Percentiles rank a stretch among this genome's conserved stretches.
phyloP scores from a whole-genome alignment of 2,113 vertebrate genomes.

The Bos taurus region DNA sequence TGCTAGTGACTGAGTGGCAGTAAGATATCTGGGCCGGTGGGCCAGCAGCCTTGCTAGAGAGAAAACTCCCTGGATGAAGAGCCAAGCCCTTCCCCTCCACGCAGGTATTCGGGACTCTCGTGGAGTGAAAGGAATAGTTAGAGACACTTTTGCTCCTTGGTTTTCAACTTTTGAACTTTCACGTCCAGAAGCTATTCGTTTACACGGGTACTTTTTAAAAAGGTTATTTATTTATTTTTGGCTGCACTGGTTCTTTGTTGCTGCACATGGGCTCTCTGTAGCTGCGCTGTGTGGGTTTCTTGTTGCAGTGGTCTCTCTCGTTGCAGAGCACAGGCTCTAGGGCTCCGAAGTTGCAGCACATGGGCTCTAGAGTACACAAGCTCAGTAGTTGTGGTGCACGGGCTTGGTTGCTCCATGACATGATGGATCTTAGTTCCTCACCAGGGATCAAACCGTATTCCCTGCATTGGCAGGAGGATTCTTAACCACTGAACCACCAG shows the following conservation, averaged over 20 bases:
- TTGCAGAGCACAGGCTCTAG: background rate
- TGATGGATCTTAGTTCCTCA: background rate
- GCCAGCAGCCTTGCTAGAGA: background rate
- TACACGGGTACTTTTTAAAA: background rate
- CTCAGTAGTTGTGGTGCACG: background rate
- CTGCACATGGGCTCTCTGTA: background rate
- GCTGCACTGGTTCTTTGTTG: background rate
- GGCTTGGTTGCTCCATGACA: background rate
- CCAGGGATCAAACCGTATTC: background rate
- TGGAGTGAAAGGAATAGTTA: background rate
- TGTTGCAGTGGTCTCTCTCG: background rate
- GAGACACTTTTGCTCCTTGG: background rate
- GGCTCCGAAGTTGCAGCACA: background rate
- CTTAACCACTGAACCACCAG: background rate
- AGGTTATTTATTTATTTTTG: background rate
- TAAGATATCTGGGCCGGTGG: no score
- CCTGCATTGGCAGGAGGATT: background rate
- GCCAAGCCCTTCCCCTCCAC: background rate
- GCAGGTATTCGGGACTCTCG: background rate
- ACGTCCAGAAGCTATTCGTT: background rate
- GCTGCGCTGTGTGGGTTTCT: background rate
- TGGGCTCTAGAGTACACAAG: background rate
- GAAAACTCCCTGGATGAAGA: background rate
- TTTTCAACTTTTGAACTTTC: background rate
- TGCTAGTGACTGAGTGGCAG: background rate